Evolutionary conservation across 2,113 vertebrate genomes (phyloP).

Genomic region (Melospiza melodia): DNA sequence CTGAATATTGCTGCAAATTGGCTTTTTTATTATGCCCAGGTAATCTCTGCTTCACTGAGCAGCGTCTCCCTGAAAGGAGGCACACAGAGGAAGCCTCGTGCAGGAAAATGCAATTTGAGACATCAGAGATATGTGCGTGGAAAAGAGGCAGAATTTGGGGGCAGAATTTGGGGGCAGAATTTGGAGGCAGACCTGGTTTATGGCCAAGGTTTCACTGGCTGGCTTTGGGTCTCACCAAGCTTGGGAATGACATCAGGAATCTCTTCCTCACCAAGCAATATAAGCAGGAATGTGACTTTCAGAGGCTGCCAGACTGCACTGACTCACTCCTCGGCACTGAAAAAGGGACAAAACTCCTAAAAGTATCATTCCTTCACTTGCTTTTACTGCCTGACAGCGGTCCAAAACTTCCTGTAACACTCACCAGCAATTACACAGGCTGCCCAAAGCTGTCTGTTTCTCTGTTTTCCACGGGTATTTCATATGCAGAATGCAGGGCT

Average conservation of each 20-base stretch:
- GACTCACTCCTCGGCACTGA: not conserved
- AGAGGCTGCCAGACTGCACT: not conserved
- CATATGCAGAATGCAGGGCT: not conserved
- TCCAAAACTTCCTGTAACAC: not conserved
- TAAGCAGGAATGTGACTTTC: conserved; percentile 20
- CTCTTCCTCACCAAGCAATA: not conserved
- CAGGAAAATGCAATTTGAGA: not conserved
- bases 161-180: no score
- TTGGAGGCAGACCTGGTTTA: not conserved
- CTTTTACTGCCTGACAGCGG: not conserved
- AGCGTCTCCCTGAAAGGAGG: not conserved
- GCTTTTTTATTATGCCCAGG: not conserved
- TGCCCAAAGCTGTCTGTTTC: not conserved
- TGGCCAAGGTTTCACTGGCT: not conserved
- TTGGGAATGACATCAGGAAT: not conserved
- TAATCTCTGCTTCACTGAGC: not conserved
- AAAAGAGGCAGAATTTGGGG: not conserved
- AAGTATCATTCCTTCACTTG: not conserved
- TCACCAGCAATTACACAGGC: not conserved
- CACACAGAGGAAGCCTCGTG: not conserved
- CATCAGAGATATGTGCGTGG: not conserved
- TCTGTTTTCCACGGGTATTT: not conserved
- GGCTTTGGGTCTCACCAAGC: not conserved
- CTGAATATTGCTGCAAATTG: not conserved
- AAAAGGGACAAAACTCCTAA: not conserved